phyloP scores from a whole-genome alignment of 2,113 vertebrate genomes.

The Sterna hirundo region DNA sequence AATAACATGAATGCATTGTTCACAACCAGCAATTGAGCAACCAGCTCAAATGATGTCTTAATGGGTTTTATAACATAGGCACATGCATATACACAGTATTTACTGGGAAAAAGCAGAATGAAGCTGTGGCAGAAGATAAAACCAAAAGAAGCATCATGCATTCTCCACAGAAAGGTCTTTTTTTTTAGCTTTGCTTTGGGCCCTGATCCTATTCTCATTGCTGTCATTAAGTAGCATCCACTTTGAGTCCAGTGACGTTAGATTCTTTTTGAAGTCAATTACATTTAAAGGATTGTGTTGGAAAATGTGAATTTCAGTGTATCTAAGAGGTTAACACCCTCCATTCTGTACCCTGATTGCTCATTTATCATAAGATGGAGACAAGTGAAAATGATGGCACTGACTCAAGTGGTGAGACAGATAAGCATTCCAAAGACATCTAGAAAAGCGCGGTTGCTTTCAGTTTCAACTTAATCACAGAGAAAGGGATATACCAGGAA shows the following conservation, averaged over 20 bases:
- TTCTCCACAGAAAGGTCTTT: neutral
- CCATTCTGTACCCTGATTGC: neutral
- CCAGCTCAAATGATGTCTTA: neutral
- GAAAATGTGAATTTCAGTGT: neutral
- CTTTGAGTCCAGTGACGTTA: neutral
- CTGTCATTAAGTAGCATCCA: neutral
- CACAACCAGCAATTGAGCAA: neutral
- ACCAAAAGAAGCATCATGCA: accelerated
- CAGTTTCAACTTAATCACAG: neutral
- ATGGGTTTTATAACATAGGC: neutral
- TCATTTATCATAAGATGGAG: neutral
- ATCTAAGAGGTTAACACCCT: neutral
- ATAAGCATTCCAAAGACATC: neutral
- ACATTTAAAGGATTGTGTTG: neutral
- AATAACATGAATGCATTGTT: neutral
- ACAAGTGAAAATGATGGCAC: neutral
- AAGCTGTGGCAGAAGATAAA: neutral
- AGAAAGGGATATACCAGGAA: neutral
- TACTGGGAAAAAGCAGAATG: neutral
- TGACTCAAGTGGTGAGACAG: neutral
- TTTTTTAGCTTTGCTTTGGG: neutral
- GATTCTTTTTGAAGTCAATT: neutral
- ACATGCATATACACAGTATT: neutral
- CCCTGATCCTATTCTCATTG: neutral
- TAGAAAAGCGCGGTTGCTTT: neutral